A percentile compares a stretch with the other conserved stretches of the same genome.
phyloP scores from a whole-genome alignment of 1,140 invertebrate genomes.

The Tetragonula clypearis region DNA sequence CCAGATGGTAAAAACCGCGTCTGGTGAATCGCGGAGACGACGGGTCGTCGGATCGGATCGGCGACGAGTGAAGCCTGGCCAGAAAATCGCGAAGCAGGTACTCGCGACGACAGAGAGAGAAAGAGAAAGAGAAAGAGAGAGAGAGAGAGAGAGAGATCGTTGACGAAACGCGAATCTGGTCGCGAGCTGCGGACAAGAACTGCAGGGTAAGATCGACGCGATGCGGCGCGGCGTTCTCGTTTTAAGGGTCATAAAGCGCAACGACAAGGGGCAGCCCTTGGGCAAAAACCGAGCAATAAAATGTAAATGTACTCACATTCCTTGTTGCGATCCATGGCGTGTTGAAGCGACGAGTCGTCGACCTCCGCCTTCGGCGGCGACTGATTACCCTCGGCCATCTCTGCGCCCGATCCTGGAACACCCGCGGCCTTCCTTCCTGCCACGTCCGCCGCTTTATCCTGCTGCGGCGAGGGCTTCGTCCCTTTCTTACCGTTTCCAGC shows the following conservation, averaged over 20 bases:
- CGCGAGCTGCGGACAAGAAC: background rate
- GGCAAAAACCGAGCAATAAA: constrained; percentile 45
- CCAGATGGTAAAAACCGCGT: constrained; percentile 4
- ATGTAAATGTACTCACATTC: constrained; percentile 89
- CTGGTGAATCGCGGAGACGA: background rate
- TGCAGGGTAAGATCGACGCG: too few relatives aligned
- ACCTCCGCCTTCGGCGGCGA: constrained; percentile 95
- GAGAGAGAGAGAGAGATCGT: background rate
- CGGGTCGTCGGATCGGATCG: background rate
- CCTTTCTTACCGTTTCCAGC: constrained; percentile 72
- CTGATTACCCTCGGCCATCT: constrained; percentile 87
- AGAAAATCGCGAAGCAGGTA: constrained; percentile 20
- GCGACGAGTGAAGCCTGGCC: background rate
- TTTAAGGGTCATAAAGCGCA: constrained; percentile 45
- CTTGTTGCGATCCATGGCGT: constrained; percentile 97
- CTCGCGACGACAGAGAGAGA: background rate
- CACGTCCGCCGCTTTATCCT: constrained; percentile 73
- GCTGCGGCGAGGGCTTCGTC: constrained; percentile 75
- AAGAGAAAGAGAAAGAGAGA: background rate
- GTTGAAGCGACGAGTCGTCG: constrained; percentile 95
- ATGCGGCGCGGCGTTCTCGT: constrained; percentile 2
- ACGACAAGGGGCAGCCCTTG: constrained; percentile 18
- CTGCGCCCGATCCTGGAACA: constrained; percentile 76
- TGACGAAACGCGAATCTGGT: constrained; percentile 33
- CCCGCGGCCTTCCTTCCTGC: constrained; percentile 76